A percentile compares a stretch with the other conserved stretches of the same genome.
These are phyloP conservation scores for Elegia similella DNA, from an alignment of 2,888 invertebrate species.

Conservation along the genomic window DNA sequence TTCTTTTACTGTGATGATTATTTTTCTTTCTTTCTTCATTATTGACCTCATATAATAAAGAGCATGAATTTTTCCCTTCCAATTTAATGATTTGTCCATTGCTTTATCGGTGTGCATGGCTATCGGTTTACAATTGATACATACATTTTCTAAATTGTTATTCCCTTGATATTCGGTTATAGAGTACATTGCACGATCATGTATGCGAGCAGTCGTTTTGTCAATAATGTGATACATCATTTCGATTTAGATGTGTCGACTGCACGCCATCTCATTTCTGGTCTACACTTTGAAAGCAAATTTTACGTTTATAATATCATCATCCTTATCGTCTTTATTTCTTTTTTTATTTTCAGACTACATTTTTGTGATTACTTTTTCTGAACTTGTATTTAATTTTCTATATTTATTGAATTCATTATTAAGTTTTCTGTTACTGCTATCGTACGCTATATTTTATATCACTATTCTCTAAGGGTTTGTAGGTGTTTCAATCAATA, in stretches of 20 bases:
- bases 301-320: slow-evolving; percentile 21
- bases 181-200: slow-evolving; percentile 64
- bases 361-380: slow-evolving; percentile 19
- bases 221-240: slow-evolving; percentile 22
- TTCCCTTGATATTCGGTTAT: slow-evolving; percentile 48
- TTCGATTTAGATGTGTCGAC: slow-evolving; percentile 48
- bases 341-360: neutral
- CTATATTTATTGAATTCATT: too few species aligned
- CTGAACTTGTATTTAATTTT: neutral
- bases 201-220: slow-evolving; percentile 64
- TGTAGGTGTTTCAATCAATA: neutral
- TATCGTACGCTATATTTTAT: neutral
- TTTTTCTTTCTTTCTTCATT: slow-evolving; percentile 49
- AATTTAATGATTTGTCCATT: slow-evolving; percentile 43
- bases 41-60: slow-evolving; percentile 71
- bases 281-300: slow-evolving; percentile 71
- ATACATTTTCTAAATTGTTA: slow-evolving; percentile 51
- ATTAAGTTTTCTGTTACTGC: neutral
- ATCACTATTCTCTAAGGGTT: slow-evolving; percentile 5
- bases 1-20: slow-evolving; percentile 50
- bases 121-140: slow-evolving; percentile 48
- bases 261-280: slow-evolving; percentile 60
- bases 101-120: slow-evolving; percentile 77
- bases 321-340: slow-evolving; percentile 3
- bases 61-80: slow-evolving; percentile 60